These are phyloP conservation scores for Phylloscopus collybita DNA, from an alignment of 2,797 vertebrate genomes.

Conservation along the genomic window DNA sequence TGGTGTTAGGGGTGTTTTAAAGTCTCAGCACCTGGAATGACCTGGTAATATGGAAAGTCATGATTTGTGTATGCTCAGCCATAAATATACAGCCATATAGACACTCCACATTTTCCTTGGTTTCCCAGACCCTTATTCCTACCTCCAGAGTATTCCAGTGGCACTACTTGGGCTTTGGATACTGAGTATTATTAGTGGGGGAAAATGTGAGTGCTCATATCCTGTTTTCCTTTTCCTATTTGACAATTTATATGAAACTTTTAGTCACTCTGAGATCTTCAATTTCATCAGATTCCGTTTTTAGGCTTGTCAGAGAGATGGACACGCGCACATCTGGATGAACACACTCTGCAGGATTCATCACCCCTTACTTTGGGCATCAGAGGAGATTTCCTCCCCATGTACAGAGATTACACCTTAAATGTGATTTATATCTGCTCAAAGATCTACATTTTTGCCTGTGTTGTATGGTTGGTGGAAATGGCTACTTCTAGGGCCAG, in stretches of 20 bases:
- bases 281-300: not conserved
- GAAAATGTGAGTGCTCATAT: not conserved
- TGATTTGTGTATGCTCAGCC: not conserved
- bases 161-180: not conserved
- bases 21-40: not conserved
- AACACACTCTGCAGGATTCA: not conserved
- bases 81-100: rapidly evolving
- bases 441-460: not conserved
- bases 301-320: not conserved
- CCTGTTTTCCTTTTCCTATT: not conserved
- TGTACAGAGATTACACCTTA: not conserved
- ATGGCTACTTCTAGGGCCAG: not conserved
- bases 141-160: not conserved
- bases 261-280: not conserved
- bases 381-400: not conserved
- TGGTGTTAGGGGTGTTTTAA: not conserved
- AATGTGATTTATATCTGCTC: not conserved
- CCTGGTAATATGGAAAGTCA: not conserved
- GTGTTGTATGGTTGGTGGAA: not conserved
- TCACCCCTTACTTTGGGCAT: not conserved
- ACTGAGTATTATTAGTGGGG: not conserved
- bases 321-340: rapidly evolving
- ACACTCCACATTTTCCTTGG: not conserved
- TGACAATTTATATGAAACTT: not conserved
- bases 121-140: not conserved